These are phyloP conservation scores for Scaptodrosophila lebanonensis DNA, from an alignment of 1,140 invertebrate genomes.

Conservation along the genomic window DNA sequence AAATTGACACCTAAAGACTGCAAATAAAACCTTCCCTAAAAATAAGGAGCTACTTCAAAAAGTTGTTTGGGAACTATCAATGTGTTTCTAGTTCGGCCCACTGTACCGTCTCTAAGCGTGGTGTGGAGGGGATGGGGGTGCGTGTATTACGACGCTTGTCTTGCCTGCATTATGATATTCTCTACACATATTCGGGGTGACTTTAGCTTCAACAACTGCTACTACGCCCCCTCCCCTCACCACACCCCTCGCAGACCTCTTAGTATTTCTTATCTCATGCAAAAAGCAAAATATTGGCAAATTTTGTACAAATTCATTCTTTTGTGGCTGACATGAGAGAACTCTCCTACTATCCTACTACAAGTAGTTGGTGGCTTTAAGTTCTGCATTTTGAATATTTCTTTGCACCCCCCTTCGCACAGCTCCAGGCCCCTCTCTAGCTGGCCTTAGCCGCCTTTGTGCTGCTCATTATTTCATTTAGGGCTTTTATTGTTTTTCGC, in stretches of 20 bases:
- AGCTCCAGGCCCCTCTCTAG: background rate
- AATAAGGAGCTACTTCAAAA: too few species aligned
- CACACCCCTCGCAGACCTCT: background rate
- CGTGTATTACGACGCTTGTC: too few species aligned
- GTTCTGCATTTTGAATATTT: background rate
- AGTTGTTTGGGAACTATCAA: too few species aligned
- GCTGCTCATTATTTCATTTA: constrained; percentile 67
- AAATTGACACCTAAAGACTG: too few species aligned
- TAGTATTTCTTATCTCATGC: constrained; percentile 28
- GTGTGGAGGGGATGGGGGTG: too few species aligned
- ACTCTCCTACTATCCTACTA: background rate
- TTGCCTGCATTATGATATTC: too few species aligned
- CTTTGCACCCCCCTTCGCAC: background rate
- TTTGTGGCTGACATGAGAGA: background rate
- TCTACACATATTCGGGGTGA: too few species aligned
- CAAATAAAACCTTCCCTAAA: too few species aligned
- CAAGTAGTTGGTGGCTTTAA: constrained; percentile 2
- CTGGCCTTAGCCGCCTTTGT: constrained; percentile 39
- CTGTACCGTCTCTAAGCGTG: too few species aligned
- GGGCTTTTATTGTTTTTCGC: constrained; percentile 73
- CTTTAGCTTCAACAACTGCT: too few species aligned
- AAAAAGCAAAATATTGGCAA: constrained; percentile 47
- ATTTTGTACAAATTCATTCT: constrained; percentile 12
- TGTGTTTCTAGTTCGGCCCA: too few species aligned
- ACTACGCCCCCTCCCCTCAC: background rate